phyloP scores from a whole-genome alignment of 2,797 vertebrate species.

The Myotis vivesi region DNA sequence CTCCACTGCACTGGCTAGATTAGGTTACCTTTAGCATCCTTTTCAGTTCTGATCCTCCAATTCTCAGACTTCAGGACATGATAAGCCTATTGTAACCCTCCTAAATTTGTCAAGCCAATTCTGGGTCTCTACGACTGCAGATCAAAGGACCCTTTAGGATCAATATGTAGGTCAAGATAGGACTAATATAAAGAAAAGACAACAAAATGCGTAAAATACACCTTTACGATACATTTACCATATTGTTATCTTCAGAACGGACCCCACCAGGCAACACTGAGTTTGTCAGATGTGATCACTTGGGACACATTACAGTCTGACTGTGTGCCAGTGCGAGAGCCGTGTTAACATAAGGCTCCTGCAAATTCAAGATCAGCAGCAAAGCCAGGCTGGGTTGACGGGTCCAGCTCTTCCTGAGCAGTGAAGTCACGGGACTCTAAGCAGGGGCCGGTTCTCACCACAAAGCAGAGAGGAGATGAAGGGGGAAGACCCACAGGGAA shows the following conservation, averaged over 20 bases:
- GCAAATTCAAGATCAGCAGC: not conserved
- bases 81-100: not conserved
- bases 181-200: not conserved
- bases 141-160: not conserved
- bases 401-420: not conserved
- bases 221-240: not conserved
- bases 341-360: not conserved
- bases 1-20: not conserved
- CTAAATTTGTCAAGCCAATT: not conserved
- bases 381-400: not conserved
- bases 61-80: not conserved
- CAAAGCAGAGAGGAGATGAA: not conserved
- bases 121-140: not conserved
- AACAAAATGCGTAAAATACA: not conserved
- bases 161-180: not conserved
- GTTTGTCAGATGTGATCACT: not conserved
- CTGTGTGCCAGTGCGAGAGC: not conserved
- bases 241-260: not conserved
- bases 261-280: not conserved
- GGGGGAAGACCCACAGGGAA: not conserved
- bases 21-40: not conserved
- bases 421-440: not conserved
- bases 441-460: not conserved
- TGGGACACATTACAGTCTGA: not conserved
- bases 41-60: not conserved